Base-by-base conservation (phyloP, 1,140 invertebrate genomes). In the Pristionchus pacificus region DNA sequence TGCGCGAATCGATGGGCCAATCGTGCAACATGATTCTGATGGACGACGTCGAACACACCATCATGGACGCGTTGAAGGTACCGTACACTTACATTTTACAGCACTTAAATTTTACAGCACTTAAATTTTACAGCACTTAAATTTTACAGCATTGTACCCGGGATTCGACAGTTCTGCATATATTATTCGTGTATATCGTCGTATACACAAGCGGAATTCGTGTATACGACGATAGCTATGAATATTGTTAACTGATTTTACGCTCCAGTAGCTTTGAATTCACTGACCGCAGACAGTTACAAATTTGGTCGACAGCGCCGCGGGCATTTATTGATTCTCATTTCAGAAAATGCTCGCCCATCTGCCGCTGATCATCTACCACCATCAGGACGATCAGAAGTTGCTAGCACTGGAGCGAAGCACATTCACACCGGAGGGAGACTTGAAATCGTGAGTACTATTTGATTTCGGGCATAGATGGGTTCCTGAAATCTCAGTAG, bases 1-100 rank as follows among this genome's bases (percentile, higher is more conserved):
- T 98, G 0, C 86, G 96, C 68, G 95, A 98, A 85, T 97, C 93
- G 84, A 97, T 98, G 88, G 91, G 91, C 60, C 98, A 98, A 94
- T 95, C 93, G 83, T 92, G 96, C 83, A 98, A 97, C 86, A 93
- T 98, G 71, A 85, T 98, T 15, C 87, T 97, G 1, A 93, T 91
- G 82, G 78, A 83, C 30, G 78, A 78, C 62, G 55, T 64, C 1
- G 80, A 83, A 71, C 68, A 72, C 55, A 79, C 74, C 33, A 78
- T 79, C 2, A 81, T 84, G 55, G 82, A 80, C 49, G 79, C 82
- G 2, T 60, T 82, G 28, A 83, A 79, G 67, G 80, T 79, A 59
- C 49, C 30, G 13, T 15, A 57, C 31, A 19, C n/a, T 27, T 19
- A 29, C 13, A 15, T 55, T 65, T 38, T 14, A 55, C 57, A 59